These are phyloP conservation scores for Acanthisitta chloris DNA, from an alignment of 2,113 vertebrate species.

Conservation along the genomic window DNA sequence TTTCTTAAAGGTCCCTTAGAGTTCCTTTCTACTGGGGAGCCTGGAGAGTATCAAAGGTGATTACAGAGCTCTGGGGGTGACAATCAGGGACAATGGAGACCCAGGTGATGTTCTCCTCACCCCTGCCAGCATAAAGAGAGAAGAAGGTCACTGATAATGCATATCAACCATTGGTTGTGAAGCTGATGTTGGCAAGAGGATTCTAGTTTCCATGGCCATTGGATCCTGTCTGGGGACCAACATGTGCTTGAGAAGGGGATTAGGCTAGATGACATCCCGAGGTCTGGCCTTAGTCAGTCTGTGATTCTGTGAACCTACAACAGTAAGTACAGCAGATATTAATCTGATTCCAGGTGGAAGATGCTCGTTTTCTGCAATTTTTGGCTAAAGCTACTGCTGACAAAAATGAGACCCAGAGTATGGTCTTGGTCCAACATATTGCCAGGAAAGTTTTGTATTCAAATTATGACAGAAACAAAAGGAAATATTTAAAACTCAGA, in stretches of 20 bases:
- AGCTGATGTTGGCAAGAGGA: background rate
- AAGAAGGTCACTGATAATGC: background rate
- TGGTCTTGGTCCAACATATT: background rate
- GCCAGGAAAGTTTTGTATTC: background rate
- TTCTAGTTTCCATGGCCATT: background rate
- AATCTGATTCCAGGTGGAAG: background rate
- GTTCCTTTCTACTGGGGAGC: background rate
- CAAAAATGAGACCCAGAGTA: background rate
- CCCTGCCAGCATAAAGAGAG: background rate
- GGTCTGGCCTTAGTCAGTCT: background rate
- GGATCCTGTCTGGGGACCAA: background rate
- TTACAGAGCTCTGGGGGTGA: background rate
- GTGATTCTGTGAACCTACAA: background rate
- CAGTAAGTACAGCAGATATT: background rate
- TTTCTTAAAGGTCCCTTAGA: too few relatives aligned
- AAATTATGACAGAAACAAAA: background rate
- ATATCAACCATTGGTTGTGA: background rate
- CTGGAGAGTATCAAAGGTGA: background rate
- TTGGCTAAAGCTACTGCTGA: background rate
- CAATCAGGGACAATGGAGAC: background rate
- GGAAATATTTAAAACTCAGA: background rate
- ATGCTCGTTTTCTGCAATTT: background rate
- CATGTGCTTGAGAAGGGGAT: rapidly evolving
- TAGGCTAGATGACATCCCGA: background rate
- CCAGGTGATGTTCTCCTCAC: background rate